A percentile compares a stretch with the other conserved stretches of the same genome.
Conservation (phyloP, 2,113 vertebrate species). For the Arothron firmamentum region DNA sequence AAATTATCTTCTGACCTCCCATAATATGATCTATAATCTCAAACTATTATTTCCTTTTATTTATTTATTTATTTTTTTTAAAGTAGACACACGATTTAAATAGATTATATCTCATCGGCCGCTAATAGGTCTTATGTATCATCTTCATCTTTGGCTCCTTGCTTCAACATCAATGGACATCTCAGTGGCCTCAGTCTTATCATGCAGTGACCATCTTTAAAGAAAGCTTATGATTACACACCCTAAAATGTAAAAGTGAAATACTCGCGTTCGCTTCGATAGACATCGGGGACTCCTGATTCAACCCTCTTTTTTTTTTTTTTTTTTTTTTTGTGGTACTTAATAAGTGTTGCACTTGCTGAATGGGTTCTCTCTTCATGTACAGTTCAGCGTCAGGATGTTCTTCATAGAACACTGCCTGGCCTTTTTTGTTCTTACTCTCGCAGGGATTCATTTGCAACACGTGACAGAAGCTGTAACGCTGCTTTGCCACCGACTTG, state of each 20-base stretch:
- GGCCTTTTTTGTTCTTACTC: constrained; percentile 10
- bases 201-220: background rate
- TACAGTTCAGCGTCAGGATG: too few relatives aligned
- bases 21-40: too few relatives aligned
- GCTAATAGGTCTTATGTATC: too few relatives aligned
- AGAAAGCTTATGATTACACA: too few relatives aligned
- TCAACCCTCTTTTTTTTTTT: constrained; percentile 29
- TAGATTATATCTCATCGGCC: too few relatives aligned
- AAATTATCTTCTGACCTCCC: too few relatives aligned
- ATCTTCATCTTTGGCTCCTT: too few relatives aligned
- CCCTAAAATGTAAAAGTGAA: background rate
- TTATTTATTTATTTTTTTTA: too few relatives aligned
- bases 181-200: background rate
- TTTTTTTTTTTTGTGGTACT: constrained; percentile 10
- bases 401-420: constrained; percentile 18
- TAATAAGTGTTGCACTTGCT: constrained; percentile 43
- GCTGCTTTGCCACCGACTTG: constrained; percentile 73
- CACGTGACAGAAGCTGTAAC: constrained; percentile 70
- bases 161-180: too few relatives aligned
- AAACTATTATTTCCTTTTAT: too few relatives aligned
- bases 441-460: constrained; percentile 14
- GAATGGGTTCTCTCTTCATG: constrained; percentile 9
- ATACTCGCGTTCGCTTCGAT: background rate
- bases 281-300: constrained; percentile 13
- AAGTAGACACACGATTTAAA: too few relatives aligned